Evolutionary conservation across 2,888 invertebrate genomes (phyloP).

Genomic region (Nemurella pictetii): DNA sequence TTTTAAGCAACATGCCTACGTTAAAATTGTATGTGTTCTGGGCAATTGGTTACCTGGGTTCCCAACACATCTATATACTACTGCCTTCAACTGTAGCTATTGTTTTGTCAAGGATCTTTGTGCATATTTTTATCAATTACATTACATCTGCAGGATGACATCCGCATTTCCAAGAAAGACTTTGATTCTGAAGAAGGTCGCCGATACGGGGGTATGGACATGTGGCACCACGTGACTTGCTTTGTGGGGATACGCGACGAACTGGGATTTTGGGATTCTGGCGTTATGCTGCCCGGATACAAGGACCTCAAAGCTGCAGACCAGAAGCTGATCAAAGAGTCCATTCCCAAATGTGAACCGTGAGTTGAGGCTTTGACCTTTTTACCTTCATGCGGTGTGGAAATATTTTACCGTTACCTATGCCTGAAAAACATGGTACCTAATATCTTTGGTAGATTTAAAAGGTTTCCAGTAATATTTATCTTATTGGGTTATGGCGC

Average conservation of each 20-base stretch:
- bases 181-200: slow-evolving; percentile 79
- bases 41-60: too few relatives aligned
- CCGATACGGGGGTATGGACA: slow-evolving; percentile 79
- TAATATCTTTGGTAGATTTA: too few relatives aligned
- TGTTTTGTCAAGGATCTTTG: too few relatives aligned
- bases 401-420: neutral
- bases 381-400: neutral
- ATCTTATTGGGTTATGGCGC: too few relatives aligned
- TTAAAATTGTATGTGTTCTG: too few relatives aligned
- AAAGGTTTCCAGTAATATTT: too few relatives aligned
- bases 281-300: slow-evolving; percentile 77
- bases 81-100: too few relatives aligned
- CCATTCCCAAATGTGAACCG: slow-evolving; percentile 58
- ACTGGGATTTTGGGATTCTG: slow-evolving; percentile 72
- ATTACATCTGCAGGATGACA: slow-evolving; percentile 61
- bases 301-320: slow-evolving; percentile 71
- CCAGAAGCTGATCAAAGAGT: slow-evolving; percentile 62
- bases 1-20: too few relatives aligned
- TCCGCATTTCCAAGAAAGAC: slow-evolving; percentile 82
- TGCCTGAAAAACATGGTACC: too few relatives aligned
- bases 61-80: too few relatives aligned
- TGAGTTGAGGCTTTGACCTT: neutral
- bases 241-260: slow-evolving; percentile 76
- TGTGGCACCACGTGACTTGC: slow-evolving; percentile 92
- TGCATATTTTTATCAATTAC: too few relatives aligned